Percentiles rank a stretch among this genome's conserved stretches.
These are phyloP conservation scores for Ctenoplectra terminalis DNA, from an alignment of 1,140 invertebrate genomes.

Conservation along the genomic window DNA sequence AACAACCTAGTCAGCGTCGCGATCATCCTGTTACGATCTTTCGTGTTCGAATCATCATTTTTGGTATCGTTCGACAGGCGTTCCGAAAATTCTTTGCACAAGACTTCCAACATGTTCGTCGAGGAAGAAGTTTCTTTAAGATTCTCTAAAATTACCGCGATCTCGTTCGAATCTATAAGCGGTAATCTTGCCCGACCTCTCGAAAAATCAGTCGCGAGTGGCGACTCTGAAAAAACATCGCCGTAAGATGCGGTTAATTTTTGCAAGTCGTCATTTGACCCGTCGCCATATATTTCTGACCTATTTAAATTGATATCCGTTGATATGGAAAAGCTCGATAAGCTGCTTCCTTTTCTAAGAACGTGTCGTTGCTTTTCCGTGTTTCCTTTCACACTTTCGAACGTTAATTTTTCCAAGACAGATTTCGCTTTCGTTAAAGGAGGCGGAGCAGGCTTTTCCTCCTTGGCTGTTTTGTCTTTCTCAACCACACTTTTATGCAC, in stretches of 20 bases:
- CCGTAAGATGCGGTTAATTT: constrained; percentile 12
- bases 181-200: constrained; percentile 24
- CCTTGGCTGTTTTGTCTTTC: not conserved
- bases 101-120: constrained; percentile 52
- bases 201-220: not conserved
- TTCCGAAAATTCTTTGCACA: constrained; percentile 68
- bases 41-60: constrained; percentile 13
- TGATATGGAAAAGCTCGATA: constrained; percentile 2
- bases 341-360: constrained; percentile 16
- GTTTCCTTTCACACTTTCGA: not conserved
- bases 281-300: not conserved
- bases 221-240: constrained; percentile 28
- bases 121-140: constrained; percentile 43
- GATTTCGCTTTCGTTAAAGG: constrained; percentile 37
- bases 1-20: constrained; percentile 72
- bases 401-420: not conserved
- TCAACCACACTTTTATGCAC: not conserved
- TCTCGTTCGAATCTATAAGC: constrained; percentile 57
- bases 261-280: constrained; percentile 3
- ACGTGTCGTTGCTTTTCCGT: not conserved
- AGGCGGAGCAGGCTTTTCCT: not conserved
- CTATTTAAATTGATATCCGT: not conserved
- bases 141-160: constrained; percentile 60
- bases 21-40: constrained; percentile 54
- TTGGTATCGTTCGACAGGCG: constrained; percentile 40